Conservation (phyloP, 2,888 invertebrate genomes). For the Lasioglossum marginatum region DNA sequence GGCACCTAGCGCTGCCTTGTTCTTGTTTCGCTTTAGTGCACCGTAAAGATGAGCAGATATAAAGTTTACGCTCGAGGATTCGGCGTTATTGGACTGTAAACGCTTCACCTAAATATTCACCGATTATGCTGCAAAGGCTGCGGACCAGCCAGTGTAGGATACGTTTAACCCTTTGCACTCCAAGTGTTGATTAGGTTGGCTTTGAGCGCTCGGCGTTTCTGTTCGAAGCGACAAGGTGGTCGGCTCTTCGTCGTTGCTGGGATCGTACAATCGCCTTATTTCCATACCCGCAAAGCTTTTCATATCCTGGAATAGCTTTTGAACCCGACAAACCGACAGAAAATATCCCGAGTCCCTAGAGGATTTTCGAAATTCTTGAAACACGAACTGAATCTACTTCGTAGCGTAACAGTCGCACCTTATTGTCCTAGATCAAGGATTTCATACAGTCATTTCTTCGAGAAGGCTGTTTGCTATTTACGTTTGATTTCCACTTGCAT, state of each 20-base stretch:
- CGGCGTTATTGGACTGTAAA: constrained; percentile 36
- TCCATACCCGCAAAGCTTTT: constrained; percentile 4
- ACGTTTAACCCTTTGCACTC: constrained; percentile 55
- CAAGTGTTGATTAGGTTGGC: constrained; percentile 55
- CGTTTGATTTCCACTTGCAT: not conserved
- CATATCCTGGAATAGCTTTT: constrained; percentile 7
- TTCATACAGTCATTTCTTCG: not conserved
- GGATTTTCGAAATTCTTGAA: not conserved
- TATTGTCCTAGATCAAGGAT: not conserved
- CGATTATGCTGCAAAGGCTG: constrained; percentile 42
- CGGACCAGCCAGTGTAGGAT: constrained; percentile 44
- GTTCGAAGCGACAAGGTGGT: constrained; percentile 6
- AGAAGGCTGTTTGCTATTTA: not conserved
- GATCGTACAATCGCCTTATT: constrained; percentile 28
- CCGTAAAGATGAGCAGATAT: constrained; percentile 20
- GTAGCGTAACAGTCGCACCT: not conserved
- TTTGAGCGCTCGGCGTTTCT: constrained; percentile 40
- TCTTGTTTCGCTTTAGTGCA: constrained; percentile 1
- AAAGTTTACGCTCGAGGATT: constrained; percentile 25
- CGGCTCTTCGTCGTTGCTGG: not conserved
- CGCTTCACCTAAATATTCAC: constrained; percentile 33
- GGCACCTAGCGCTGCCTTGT: not conserved
- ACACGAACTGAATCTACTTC: not conserved
- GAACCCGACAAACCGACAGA: not conserved
- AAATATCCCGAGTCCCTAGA: not conserved